These are phyloP conservation scores for Philopedon plagiatum DNA, from an alignment of 2,888 invertebrate genomes.

Conservation along the genomic window DNA sequence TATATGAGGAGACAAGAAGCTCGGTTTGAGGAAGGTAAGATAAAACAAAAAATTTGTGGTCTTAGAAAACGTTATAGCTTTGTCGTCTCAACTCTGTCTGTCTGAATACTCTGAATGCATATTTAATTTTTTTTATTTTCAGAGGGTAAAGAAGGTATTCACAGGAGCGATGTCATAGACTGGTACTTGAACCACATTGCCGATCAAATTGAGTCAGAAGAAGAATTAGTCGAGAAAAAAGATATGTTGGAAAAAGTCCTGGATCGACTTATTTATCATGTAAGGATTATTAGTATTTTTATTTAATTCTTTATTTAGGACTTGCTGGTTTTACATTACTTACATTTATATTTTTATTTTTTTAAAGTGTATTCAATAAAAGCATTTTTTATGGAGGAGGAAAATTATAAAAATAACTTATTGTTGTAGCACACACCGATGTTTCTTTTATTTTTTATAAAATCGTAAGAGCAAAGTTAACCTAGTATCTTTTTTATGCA, in stretches of 20 bases:
- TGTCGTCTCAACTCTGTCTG: too few relatives aligned
- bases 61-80: too few relatives aligned
- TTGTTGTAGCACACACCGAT: too few relatives aligned
- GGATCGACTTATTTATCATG: conserved; percentile 89
- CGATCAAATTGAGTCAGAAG: conserved; percentile 91
- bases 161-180: conserved; percentile 86
- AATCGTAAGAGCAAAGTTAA: too few relatives aligned
- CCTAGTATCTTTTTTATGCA: conserved; percentile 64
- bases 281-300: conserved; percentile 69
- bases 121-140: conserved; percentile 42
- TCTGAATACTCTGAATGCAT: background rate
- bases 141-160: conserved; percentile 75
- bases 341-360: too few relatives aligned
- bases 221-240: conserved; percentile 90
- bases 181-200: conserved; percentile 95
- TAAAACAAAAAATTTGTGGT: background rate
- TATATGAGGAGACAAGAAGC: conserved; percentile 90
- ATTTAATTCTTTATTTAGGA: too few relatives aligned
- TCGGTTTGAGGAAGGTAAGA: conserved; percentile 76
- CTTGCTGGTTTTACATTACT: too few relatives aligned
- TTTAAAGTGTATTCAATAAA: too few relatives aligned
- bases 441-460: too few relatives aligned
- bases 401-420: too few relatives aligned
- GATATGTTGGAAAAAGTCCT: conserved; percentile 94
- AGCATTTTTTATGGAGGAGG: too few relatives aligned